phyloP scores from a whole-genome alignment of 2,888 invertebrate genomes.

The Dryobota labecula region DNA sequence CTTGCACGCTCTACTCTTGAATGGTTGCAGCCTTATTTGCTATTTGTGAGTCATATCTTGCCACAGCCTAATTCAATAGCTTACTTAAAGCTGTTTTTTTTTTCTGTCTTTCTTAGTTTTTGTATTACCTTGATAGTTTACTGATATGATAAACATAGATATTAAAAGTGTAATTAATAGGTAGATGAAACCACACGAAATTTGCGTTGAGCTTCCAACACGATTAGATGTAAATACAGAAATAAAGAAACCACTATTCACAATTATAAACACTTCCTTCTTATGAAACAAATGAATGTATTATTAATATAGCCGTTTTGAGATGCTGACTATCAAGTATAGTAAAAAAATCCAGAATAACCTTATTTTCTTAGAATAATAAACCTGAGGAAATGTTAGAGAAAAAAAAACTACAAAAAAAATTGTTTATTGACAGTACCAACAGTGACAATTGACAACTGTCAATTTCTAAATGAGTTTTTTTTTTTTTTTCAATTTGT shows the following conservation, averaged over 20 bases:
- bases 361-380: neutral
- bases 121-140: slow-evolving; percentile 63
- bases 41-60: slow-evolving; percentile 16
- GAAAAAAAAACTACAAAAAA: neutral
- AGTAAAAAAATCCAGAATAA: neutral
- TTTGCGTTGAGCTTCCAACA: slow-evolving; percentile 91
- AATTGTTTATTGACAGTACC: no score
- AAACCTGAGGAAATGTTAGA: neutral
- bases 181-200: slow-evolving; percentile 86
- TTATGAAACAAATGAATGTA: slow-evolving; percentile 43
- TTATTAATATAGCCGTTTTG: slow-evolving; percentile 31
- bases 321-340: slow-evolving; percentile 46
- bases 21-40: neutral
- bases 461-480: no score
- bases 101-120: slow-evolving; percentile 20
- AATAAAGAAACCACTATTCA: slow-evolving; percentile 73
- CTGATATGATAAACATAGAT: slow-evolving; percentile 71
- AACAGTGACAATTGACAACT: neutral
- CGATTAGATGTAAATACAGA: slow-evolving; percentile 90
- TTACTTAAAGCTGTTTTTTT: slow-evolving; percentile 37
- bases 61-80: slow-evolving; percentile 36
- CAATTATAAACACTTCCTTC: slow-evolving; percentile 59
- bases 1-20: neutral
- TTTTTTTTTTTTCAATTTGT: neutral
- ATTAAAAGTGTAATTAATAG: slow-evolving; percentile 73